Conservation (phyloP, 2,797 vertebrate genomes). For the Pteronotus mesoamericanus region DNA sequence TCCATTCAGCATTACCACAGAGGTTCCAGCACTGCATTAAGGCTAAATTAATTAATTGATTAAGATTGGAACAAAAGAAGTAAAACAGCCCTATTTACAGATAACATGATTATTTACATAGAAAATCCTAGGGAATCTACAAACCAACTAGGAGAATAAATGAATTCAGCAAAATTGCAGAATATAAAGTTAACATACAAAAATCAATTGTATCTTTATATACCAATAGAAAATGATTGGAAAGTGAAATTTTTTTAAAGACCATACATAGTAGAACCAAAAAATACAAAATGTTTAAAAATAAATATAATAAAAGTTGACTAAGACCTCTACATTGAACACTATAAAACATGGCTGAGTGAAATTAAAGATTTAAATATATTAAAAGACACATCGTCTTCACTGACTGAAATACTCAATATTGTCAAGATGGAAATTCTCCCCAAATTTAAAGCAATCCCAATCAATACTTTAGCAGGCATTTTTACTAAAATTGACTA, state of each 20-base stretch:
- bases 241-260: not conserved
- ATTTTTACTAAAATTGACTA: not conserved
- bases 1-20: not conserved
- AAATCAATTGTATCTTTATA: not conserved
- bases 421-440: constrained; percentile 4
- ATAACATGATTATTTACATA: not conserved
- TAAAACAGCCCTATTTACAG: not conserved
- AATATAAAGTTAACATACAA: not conserved
- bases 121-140: constrained; percentile 3
- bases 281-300: not conserved
- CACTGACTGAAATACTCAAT: not conserved
- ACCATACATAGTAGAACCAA: not conserved
- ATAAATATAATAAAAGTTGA: not conserved
- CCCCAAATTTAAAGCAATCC: not conserved
- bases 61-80: not conserved
- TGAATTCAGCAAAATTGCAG: not conserved
- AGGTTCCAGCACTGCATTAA: not conserved
- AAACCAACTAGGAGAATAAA: not conserved
- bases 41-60: not conserved
- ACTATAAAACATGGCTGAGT: not conserved
- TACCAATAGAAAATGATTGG: not conserved
- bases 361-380: constrained; percentile 21
- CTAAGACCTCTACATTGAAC: not conserved
- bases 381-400: not conserved
- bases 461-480: not conserved